Evolutionary conservation across 1,140 invertebrate species (phyloP).

Genomic region (Leptinotarsa lineolata): DNA sequence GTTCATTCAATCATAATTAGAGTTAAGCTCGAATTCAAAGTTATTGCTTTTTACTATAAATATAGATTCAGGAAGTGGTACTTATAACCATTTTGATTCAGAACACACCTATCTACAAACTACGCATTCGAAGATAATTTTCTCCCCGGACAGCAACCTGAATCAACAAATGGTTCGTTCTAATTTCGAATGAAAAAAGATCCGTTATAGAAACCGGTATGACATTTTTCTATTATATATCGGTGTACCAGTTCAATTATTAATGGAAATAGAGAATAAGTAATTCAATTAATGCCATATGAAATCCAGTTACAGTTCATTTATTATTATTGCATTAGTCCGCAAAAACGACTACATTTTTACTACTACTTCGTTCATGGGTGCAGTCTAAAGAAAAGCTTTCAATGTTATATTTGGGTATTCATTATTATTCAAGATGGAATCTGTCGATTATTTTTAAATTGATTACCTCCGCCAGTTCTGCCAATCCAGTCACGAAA

Average conservation of each 20-base stretch:
- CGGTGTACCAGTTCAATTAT: not conserved
- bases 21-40: not conserved
- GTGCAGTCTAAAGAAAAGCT: not conserved
- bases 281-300: not conserved
- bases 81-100: not conserved
- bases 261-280: not conserved
- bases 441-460: too few relatives aligned
- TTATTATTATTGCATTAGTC: not conserved
- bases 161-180: slow-evolving; percentile 5
- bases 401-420: too few relatives aligned
- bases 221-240: slow-evolving; percentile 1
- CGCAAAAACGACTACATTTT: not conserved
- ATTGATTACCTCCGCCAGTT: too few relatives aligned
- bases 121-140: not conserved
- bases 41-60: not conserved
- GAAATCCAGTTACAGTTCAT: not conserved
- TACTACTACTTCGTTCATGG: not conserved
- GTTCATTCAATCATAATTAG: too few relatives aligned
- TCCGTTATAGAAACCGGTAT: slow-evolving; percentile 2
- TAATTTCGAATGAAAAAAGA: not conserved
- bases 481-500: too few relatives aligned
- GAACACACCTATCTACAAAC: not conserved
- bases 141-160: not conserved
- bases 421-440: too few relatives aligned
- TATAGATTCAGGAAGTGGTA: not conserved